Conservation (phyloP, 2,888 invertebrate species). For the Ophion ellenae region DNA sequence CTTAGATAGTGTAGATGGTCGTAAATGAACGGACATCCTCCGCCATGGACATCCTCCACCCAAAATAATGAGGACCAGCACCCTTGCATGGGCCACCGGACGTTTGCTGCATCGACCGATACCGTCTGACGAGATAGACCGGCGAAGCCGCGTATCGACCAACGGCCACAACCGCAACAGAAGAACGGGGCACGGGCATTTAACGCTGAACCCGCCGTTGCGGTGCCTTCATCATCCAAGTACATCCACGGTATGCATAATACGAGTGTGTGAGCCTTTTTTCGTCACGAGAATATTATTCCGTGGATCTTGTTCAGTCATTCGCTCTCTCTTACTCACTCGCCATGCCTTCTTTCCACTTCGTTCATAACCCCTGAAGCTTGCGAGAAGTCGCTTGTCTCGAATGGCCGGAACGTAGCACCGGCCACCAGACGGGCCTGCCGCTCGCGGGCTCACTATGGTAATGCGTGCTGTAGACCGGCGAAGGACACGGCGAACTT, state of each 20-base stretch:
- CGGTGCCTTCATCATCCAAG: conserved; percentile 33
- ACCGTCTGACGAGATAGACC: conserved; percentile 53
- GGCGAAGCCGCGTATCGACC: conserved; percentile 27
- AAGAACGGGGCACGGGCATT: conserved; percentile 31
- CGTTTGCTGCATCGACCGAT: conserved; percentile 71
- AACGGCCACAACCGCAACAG: conserved; percentile 27
- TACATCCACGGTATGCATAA: conserved; percentile 71
- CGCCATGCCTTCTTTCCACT: conserved; percentile 65
- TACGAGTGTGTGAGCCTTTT: conserved; percentile 70
- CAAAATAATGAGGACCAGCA: conserved; percentile 73
- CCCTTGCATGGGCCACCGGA: conserved; percentile 72
- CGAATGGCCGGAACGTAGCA: conserved; percentile 44
- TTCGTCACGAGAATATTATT: conserved; percentile 73
- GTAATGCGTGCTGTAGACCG: conserved; percentile 77
- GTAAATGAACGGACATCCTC: not conserved
- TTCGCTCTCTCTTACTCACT: conserved; percentile 68
- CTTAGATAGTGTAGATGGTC: not conserved
- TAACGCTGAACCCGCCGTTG: conserved; percentile 58
- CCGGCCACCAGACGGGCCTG: conserved; percentile 67
- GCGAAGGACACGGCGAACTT: conserved; percentile 76
- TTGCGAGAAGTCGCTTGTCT: conserved; percentile 58
- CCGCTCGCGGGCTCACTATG: conserved; percentile 76
- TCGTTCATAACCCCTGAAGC: conserved; percentile 52
- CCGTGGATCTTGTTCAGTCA: conserved; percentile 60
- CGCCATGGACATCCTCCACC: conserved; percentile 70